Base-by-base conservation (phyloP, 2,797 vertebrate species). In the Rhabdomys pumilio region DNA sequence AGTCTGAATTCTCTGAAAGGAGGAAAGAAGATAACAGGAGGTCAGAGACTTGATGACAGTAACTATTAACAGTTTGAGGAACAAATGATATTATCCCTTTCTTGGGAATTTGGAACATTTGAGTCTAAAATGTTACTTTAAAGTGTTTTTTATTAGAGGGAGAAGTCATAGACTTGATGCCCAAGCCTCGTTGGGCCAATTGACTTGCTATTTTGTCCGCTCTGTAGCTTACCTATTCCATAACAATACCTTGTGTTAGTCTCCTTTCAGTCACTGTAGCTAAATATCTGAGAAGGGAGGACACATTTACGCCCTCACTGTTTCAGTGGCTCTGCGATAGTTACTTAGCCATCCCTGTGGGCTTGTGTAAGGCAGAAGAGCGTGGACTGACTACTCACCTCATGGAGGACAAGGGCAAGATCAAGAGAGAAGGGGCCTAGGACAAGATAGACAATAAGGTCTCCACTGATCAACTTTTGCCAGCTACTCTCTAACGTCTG, bases 81-180 rank as follows among this genome's bases (percentile, higher is more conserved):
- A 50, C 34, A 86, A 55, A 89, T 67, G 50, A 11, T 84, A 69
- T 86, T 63, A n/a, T 81, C 22, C 13, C 41, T 50, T 89, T 75
- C 15, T 17, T 80, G 41, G 31, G 10, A 44, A 80, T 44, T 93
- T 96, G 65, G 55, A 76, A 96, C 83, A 75, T 14, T 12, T 77
- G 67, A 69, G 15, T 53, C 73, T 90, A 20, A 6, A 41, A 55
- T 76, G 1, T 73, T 94, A 61, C 76, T 81, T 92, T 73, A 55
- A 89, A 31, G 67, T n/a, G 5, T 34, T 90, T 87, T 87, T 77
- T 83, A 38, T 77, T 92, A 86, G 77, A 79, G 61, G 2, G 44
- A 17, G 41, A 44, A 29, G 4, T 63, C 50, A 65, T 50, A 31
- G 34, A 57, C 87, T 90, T 76, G 75, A 72, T 86, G 7, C 47